Evolutionary conservation across 2,113 vertebrate species (phyloP).

Genomic region (Piaya cayana): DNA sequence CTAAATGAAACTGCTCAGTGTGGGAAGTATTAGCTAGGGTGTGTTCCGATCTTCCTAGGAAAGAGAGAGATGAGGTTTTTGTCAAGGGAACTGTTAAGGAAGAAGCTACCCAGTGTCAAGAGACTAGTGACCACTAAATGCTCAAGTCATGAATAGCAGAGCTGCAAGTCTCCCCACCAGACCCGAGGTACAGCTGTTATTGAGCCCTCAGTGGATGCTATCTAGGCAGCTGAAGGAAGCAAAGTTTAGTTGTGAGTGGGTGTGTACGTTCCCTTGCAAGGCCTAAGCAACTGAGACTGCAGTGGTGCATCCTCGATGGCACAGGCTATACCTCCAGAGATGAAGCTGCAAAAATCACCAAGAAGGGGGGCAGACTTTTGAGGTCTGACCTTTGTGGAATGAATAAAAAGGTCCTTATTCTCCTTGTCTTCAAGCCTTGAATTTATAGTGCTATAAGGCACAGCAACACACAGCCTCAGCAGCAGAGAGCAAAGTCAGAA

Average conservation of each 20-base stretch:
- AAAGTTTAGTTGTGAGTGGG: neutral
- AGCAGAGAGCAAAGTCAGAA: fast-evolving
- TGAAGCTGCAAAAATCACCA: neutral
- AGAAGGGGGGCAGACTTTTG: neutral
- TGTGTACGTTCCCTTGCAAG: too few relatives aligned
- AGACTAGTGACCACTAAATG: neutral
- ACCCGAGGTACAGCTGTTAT: neutral
- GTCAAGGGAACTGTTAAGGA: neutral
- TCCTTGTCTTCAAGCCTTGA: neutral
- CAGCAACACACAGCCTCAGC: neutral
- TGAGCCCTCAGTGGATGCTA: neutral
- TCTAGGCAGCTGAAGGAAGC: neutral
- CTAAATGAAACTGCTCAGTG: neutral
- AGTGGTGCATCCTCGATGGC: neutral
- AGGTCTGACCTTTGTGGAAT: neutral
- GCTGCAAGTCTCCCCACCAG: neutral
- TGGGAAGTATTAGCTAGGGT: neutral
- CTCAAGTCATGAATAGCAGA: neutral
- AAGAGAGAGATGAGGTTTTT: neutral
- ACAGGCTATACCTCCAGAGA: neutral
- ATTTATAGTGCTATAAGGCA: neutral
- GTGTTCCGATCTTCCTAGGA: neutral
- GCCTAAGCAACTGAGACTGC: neutral
- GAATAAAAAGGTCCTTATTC: neutral
- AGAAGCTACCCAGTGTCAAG: neutral